phyloP scores from a whole-genome alignment of 1,140 invertebrate species.

The Vollenhovia emeryi region DNA sequence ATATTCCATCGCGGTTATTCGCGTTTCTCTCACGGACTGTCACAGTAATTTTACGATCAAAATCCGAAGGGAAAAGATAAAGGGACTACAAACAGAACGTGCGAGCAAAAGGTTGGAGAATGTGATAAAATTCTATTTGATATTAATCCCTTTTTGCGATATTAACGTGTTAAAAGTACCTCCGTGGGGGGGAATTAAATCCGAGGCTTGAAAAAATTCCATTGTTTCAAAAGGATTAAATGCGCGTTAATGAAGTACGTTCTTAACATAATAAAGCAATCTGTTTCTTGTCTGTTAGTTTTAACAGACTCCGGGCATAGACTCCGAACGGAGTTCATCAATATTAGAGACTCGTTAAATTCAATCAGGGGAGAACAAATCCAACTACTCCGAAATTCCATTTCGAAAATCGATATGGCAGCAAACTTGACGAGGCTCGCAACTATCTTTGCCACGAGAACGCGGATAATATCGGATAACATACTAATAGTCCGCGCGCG shows the following conservation, averaged over 20 bases:
- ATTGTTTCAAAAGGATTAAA: background rate
- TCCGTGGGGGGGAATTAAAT: background rate
- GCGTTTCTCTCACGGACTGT: slow-evolving; percentile 29
- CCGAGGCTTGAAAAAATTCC: background rate
- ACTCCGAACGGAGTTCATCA: background rate
- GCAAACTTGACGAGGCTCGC: slow-evolving; percentile 17
- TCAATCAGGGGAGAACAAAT: slow-evolving; percentile 32
- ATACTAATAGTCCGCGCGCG: slow-evolving; percentile 17
- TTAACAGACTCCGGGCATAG: background rate
- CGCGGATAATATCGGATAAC: slow-evolving; percentile 40
- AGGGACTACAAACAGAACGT: background rate
- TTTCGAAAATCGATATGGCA: slow-evolving; percentile 37
- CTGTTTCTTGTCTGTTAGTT: background rate
- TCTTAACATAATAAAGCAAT: background rate
- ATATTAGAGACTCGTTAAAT: slow-evolving; percentile 19
- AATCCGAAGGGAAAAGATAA: background rate
- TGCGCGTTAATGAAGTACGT: background rate
- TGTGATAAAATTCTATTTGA: background rate
- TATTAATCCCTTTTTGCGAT: slow-evolving; percentile 14
- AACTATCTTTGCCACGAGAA: background rate
- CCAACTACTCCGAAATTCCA: slow-evolving; percentile 22
- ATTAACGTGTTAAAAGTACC: background rate
- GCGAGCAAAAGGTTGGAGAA: background rate
- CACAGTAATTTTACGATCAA: slow-evolving; percentile 40
- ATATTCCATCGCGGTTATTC: slow-evolving; percentile 32